Evolutionary conservation across 2,113 vertebrate species (phyloP), one percentile per base, ranked within the genome.

Genomic region (Phalacrocorax carbo): DNA sequence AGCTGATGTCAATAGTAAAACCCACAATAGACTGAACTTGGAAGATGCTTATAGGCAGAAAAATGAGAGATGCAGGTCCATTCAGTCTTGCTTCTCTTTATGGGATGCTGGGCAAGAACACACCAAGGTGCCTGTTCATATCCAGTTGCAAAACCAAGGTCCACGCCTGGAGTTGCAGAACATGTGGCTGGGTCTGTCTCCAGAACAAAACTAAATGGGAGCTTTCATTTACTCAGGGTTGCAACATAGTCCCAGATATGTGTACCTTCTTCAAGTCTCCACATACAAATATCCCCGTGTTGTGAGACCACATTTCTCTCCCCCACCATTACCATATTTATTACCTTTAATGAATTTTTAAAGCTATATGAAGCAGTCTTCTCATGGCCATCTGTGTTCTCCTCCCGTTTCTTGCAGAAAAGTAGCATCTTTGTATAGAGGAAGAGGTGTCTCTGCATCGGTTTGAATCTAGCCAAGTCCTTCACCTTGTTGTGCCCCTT

Each of bases 371-470:
- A 99, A 15, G 99, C 99, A 1, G 98, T 98, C 72, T 98, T 98
- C 93, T 99, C 99, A 8, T 99, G 99, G 30, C 99, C 98, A 21
- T 99, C 99, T 0, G 98, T 97, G 42, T 98, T 98, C 82, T 99
- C 99, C 46, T 99, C 99, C 15, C 98, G 98, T 69, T 99, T 99
- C 97, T 99, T 99, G 96, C 99, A 99, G 96, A 99, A 99, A 68
- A 99, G 97, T 2, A 99, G 96, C 92, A 99, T 99, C 96, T 98
- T 99, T 77, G 99, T 97, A 25, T 99, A 99, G 7, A 99, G 98
- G 92, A 99, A 99, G 51, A 99, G 98, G 75, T 99, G 99, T 61
- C 99, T 98, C 94, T 99, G 99, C 99, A 99, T 99, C 8, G 99
- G 99, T 94, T 99, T 99, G 91, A 99, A 99, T 68, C 99, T 97